Evolutionary conservation across 2,888 invertebrate genomes (phyloP), one percentile per base, ranked within the genome.

Genomic region (Polydesmus complanatus): DNA sequence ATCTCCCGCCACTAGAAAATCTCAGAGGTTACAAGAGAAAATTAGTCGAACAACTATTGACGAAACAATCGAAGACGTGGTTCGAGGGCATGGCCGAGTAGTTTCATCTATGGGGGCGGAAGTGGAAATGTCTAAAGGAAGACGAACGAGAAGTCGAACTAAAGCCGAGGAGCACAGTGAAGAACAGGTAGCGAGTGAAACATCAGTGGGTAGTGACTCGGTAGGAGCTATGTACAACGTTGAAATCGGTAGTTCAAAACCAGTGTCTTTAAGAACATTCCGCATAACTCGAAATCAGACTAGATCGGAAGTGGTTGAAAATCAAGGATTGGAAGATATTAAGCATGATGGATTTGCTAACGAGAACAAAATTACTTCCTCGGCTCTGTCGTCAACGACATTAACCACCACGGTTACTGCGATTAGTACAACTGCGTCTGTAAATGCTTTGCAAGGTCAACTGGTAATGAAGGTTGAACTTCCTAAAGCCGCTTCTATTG

Each of bases 31-130:
- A 83, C 63, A 63, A 55, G 64, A 64, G 53, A 63, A 63, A 56
- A 58, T 56, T 22, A 60, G 61, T 65, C 79, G 86, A 62, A 86
- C 80, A 63, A 85, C 87, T 1, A 82, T 89, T 11, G 93, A 94
- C 70, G 91, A 90, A 68, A 82, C 88, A 18, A 91, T 92, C 65
- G 93, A 94, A 67, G 91, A 93, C 69, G 90, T 91, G 0, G 83
- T 90, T 1, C 83, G 88, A 66, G 85, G 86, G 69, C 58, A 72
- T 70, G 69, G 69, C n/a, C 54, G 58, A 8, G 49, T 56, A 60
- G 54, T 58, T 63, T 8, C 61, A 60, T 8, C 56, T 55, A 51
- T 49, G 14, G 27, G 48, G 23, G 27, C 61, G 56, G 57, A 27
- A 27, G 8, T n/a, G 11, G 22, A n/a, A 23, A 25, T 27, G 37